Evolutionary conservation across 1,140 invertebrate species (phyloP).

Genomic region (Metaphire vulgaris): DNA sequence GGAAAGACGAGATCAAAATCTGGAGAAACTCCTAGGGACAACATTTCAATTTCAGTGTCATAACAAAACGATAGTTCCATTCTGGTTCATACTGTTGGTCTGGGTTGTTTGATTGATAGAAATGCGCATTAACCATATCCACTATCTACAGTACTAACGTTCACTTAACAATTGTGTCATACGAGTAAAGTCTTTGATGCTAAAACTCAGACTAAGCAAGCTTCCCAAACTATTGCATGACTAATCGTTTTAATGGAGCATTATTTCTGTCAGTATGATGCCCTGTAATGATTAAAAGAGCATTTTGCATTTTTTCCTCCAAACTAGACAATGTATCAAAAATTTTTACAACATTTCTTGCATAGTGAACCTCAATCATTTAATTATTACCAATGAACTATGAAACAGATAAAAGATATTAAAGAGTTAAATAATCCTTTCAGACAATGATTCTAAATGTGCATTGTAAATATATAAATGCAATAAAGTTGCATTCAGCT

Average conservation of each 20-base stretch:
- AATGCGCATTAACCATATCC: not conserved
- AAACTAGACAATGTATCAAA: too few species aligned
- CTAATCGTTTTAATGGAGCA: too few species aligned
- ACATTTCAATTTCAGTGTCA: not conserved
- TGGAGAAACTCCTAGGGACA: not conserved
- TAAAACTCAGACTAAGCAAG: too few species aligned
- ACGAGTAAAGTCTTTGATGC: not conserved
- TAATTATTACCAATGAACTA: not conserved
- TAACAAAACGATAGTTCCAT: too few species aligned
- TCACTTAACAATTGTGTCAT: not conserved
- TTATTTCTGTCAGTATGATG: too few species aligned
- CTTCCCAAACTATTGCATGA: too few species aligned
- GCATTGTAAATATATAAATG: not conserved
- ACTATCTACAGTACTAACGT: not conserved
- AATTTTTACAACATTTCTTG: not conserved
- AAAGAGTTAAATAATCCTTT: not conserved
- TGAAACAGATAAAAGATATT: not conserved
- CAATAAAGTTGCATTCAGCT: slow-evolving; percentile 3
- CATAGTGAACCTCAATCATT: too few species aligned
- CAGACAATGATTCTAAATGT: not conserved
- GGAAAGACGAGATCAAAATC: slow-evolving; percentile 25
- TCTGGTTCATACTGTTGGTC: too few species aligned
- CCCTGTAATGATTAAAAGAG: too few species aligned
- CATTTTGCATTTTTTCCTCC: too few species aligned
- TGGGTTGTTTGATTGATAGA: not conserved